Percentiles rank a stretch among this genome's conserved stretches.
phyloP scores from a whole-genome alignment of 2,888 invertebrate genomes.

The Tenthredo mesomela region DNA sequence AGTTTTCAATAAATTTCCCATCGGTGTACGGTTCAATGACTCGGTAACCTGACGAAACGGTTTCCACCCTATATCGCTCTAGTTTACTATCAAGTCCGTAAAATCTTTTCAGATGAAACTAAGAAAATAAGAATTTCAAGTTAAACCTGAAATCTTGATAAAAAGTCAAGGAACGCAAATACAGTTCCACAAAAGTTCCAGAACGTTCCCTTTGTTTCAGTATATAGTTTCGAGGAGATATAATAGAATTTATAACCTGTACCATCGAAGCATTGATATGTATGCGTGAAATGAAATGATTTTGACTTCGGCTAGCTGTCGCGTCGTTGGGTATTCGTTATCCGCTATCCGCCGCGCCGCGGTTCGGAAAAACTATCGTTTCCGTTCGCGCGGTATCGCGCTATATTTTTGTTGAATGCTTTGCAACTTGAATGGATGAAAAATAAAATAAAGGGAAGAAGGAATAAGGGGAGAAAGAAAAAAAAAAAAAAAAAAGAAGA shows the following conservation, averaged over 20 bases:
- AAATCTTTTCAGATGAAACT: neutral
- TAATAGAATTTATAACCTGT: neutral
- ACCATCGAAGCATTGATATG: neutral
- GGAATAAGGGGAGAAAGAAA: neutral
- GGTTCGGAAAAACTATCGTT: conserved; percentile 31
- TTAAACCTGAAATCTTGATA: neutral
- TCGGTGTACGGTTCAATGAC: neutral
- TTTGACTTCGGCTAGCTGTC: conserved; percentile 10
- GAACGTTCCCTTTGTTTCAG: neutral
- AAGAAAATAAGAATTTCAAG: neutral
- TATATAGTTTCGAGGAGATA: neutral
- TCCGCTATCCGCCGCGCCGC: conserved; percentile 12
- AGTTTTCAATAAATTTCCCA: conserved; percentile 23
- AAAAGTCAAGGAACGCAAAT: neutral
- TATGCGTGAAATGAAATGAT: conserved; percentile 17
- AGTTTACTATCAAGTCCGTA: neutral
- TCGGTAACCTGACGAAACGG: neutral
- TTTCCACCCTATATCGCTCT: conserved; percentile 8
- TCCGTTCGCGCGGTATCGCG: conserved; percentile 25
- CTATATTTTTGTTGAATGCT: conserved; percentile 40
- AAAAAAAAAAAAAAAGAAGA: conserved; percentile 45
- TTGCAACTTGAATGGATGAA: conserved; percentile 43
- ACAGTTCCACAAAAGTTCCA: neutral
- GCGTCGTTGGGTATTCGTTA: conserved; percentile 16
- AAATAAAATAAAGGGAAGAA: conserved; percentile 7